Percentiles rank a stretch among this genome's conserved stretches.
These are phyloP conservation scores for Drosophila nigromelanica DNA, from an alignment of 1,140 invertebrate genomes.

Conservation along the genomic window DNA sequence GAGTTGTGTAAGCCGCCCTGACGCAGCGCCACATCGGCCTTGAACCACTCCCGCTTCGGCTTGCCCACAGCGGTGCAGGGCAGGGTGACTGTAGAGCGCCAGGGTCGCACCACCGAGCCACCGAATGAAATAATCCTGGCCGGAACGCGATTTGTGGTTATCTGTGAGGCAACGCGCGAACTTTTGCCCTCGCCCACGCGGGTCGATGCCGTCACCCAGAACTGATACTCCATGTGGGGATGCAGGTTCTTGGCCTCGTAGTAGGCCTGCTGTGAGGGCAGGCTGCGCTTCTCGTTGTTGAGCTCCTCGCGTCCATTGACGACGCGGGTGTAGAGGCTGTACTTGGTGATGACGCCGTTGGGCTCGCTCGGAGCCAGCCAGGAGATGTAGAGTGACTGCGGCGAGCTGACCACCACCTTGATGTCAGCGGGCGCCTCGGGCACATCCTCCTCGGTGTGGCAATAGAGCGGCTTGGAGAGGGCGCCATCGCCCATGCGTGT, in stretches of 20 bases:
- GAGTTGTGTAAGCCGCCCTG: slow-evolving; percentile 85
- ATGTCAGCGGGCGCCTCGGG: slow-evolving; percentile 92
- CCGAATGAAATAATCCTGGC: slow-evolving; percentile 90
- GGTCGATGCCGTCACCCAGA: slow-evolving; percentile 92
- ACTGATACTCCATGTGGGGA: slow-evolving; percentile 91
- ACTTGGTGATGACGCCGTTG: slow-evolving; percentile 92
- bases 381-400: slow-evolving; percentile 90
- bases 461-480: slow-evolving; percentile 88
- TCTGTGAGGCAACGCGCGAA: slow-evolving; percentile 87
- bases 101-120: slow-evolving; percentile 87
- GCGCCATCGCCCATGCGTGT: slow-evolving; percentile 93
- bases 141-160: slow-evolving; percentile 86
- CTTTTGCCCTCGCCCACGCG: slow-evolving; percentile 90
- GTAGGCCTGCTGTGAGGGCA: slow-evolving; percentile 87
- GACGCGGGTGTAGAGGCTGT: slow-evolving; percentile 90
- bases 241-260: slow-evolving; percentile 89
- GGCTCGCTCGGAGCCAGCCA: slow-evolving; percentile 91
- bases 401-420: slow-evolving; percentile 91
- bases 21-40: slow-evolving; percentile 85
- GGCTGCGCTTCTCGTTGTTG: slow-evolving; percentile 88
- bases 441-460: slow-evolving; percentile 93
- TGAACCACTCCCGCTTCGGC: slow-evolving; percentile 88
- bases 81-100: slow-evolving; percentile 87
- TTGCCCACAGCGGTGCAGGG: slow-evolving; percentile 88
- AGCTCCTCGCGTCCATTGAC: slow-evolving; percentile 88